Percentiles rank a stretch among this genome's conserved stretches.
These are phyloP conservation scores for Drosophila neonasuta DNA, from an alignment of 2,888 invertebrate genomes.

Conservation along the genomic window DNA sequence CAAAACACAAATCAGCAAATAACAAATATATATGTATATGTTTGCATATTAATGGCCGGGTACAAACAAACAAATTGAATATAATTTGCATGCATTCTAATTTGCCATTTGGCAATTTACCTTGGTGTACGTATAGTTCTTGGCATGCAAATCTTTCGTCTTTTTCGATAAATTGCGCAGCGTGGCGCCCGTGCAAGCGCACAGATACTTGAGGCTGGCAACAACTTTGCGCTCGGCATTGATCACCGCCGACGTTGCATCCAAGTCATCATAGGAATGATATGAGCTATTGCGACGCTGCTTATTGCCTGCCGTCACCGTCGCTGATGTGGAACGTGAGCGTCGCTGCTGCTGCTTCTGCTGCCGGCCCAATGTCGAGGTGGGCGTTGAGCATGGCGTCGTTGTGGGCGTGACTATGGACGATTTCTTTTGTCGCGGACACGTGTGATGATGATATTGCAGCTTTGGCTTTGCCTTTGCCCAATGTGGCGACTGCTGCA, in stretches of 20 bases:
- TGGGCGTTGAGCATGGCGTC: slow-evolving; percentile 18
- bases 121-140: slow-evolving; percentile 85
- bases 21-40: neutral
- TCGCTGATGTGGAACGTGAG: slow-evolving; percentile 57
- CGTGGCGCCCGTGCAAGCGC: slow-evolving; percentile 80
- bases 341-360: slow-evolving; percentile 59
- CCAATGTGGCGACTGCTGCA: slow-evolving; percentile 32
- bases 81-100: slow-evolving; percentile 22
- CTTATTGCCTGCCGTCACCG: slow-evolving; percentile 58
- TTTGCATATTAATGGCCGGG: slow-evolving; percentile 1
- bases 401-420: slow-evolving; percentile 21
- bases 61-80: slow-evolving; percentile 9
- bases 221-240: slow-evolving; percentile 73
- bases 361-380: slow-evolving; percentile 40
- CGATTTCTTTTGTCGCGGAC: slow-evolving; percentile 60
- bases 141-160: slow-evolving; percentile 79
- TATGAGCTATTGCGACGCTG: slow-evolving; percentile 77
- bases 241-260: slow-evolving; percentile 64
- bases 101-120: slow-evolving; percentile 82
- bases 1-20: slow-evolving; percentile 17
- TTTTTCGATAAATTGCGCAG: slow-evolving; percentile 78
- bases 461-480: slow-evolving; percentile 12
- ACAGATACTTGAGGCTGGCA: slow-evolving; percentile 79
- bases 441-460: slow-evolving; percentile 70
- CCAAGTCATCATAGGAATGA: slow-evolving; percentile 78